Base-by-base conservation (phyloP, 2,888 invertebrate species). In the Ormia ochracea region DNA sequence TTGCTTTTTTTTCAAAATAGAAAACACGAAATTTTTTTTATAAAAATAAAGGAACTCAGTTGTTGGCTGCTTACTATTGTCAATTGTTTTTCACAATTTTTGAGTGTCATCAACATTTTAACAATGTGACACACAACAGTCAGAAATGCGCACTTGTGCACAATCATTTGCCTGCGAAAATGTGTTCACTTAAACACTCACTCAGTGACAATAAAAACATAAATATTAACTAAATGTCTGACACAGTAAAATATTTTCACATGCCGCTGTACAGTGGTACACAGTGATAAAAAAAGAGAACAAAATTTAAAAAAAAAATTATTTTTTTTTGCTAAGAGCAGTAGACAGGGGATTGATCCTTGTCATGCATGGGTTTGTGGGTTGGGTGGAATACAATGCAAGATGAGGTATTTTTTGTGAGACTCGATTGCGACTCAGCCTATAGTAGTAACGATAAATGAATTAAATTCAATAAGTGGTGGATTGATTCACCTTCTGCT, bases 81-180 rank as follows among this genome's bases (percentile, higher is more conserved):
- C 80, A 80, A 76, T 80, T 80, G 80, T 80, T 80, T 80, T 80
- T 72, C 80, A 80, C 72, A 80, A 73, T 80, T 80, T n/a, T 80
- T 63, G 76, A 80, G 80, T 80, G 76, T 80, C 80, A 80, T 80
- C 80, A 80, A 76, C 80, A 80, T 76, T 80, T 80, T 76, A 80
- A 80, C 80, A 80, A 80, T 76, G 68, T 73, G 80, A 76, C 76
- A 80, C 76, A 80, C 72, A 68, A 66, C 66, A 76, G 61, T 76
- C 61, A 45, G 43, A 43, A 26, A 31, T 19, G 26, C 43, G 28
- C 59, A 43, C 59, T 26, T 3, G 9, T 33, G 33, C 9, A 58
- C 19, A 31, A 19, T 28, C 9, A 43, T 28, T 23, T 50, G 63
- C 54, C 59, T 38, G 54, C 45, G 61, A 59, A 68, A 76, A 28